Evolutionary conservation across 92 coral and sea anemone genomes (phyloP).

Genomic region (Meandrina meandrites): DNA sequence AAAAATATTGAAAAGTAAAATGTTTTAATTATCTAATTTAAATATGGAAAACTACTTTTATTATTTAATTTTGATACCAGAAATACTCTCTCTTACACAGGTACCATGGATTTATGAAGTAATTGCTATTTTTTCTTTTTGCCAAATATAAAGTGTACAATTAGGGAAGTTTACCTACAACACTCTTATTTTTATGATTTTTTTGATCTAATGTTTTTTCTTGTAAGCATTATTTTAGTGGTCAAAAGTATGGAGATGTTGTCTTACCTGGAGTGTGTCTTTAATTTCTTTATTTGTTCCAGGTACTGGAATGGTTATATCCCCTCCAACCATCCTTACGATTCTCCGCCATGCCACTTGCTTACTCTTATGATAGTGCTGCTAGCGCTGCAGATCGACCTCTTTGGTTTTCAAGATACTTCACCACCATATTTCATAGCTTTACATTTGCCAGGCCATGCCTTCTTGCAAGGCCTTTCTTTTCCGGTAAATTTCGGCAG

Average conservation of each 20-base stretch:
- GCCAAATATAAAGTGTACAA: too few species aligned
- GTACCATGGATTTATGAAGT: too few species aligned
- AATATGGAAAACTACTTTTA: too few species aligned
- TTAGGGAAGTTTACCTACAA: too few species aligned
- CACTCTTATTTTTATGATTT: too few species aligned
- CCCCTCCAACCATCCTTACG: not conserved
- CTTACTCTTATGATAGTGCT: too few species aligned
- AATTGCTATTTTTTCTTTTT: too few species aligned
- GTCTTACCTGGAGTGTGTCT: constrained; percentile 19
- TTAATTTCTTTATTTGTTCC: constrained; percentile 21
- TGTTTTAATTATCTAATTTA: not conserved
- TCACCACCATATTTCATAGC: constrained; percentile 40
- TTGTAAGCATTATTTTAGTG: not conserved
- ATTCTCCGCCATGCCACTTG: not conserved
- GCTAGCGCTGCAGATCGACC: too few species aligned
- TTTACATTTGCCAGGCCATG: constrained; percentile 30
- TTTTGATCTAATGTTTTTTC: not conserved
- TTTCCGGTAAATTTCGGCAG: constrained; percentile 30
- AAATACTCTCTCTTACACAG: too few species aligned
- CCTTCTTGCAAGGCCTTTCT: constrained; percentile 3
- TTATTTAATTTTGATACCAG: too few species aligned
- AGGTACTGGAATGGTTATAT: constrained; percentile 14
- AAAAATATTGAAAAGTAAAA: too few species aligned
- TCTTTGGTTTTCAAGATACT: constrained; percentile 26
- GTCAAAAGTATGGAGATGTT: not conserved